Conservation (phyloP, 2,797 vertebrate genomes). For the Ammospiza maritima region DNA sequence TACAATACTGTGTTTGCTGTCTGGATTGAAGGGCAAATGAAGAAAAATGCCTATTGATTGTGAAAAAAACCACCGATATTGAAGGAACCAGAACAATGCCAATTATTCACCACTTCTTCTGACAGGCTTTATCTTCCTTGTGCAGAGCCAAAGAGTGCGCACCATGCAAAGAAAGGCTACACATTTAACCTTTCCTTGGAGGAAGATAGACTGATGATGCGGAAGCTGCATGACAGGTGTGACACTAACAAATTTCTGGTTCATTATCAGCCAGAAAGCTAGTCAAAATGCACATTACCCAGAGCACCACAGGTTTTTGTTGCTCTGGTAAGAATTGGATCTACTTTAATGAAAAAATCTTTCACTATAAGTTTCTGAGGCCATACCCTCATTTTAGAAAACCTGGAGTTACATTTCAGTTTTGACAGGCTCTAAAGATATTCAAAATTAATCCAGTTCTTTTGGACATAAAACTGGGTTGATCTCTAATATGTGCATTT, state of each 20-base stretch:
- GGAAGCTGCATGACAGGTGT: neutral
- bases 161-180: neutral
- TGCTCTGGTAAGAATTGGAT: neutral
- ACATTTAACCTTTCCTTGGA: neutral
- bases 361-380: neutral
- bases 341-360: neutral
- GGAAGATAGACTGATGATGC: neutral
- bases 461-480: neutral
- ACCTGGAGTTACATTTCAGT: neutral
- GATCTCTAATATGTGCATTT: neutral
- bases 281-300: neutral
- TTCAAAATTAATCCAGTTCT: neutral
- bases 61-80: neutral
- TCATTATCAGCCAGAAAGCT: neutral
- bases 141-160: neutral
- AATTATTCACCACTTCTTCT: neutral
- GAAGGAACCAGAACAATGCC: conserved; percentile 8
- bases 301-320: neutral
- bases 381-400: neutral
- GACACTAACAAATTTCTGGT: neutral
- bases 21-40: neutral
- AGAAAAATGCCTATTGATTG: neutral
- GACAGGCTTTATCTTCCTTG: conserved; percentile 2
- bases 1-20: neutral
- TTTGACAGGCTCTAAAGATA: neutral